Conservation (phyloP, 2,888 invertebrate species). For the Raillietiella orientalis region DNA sequence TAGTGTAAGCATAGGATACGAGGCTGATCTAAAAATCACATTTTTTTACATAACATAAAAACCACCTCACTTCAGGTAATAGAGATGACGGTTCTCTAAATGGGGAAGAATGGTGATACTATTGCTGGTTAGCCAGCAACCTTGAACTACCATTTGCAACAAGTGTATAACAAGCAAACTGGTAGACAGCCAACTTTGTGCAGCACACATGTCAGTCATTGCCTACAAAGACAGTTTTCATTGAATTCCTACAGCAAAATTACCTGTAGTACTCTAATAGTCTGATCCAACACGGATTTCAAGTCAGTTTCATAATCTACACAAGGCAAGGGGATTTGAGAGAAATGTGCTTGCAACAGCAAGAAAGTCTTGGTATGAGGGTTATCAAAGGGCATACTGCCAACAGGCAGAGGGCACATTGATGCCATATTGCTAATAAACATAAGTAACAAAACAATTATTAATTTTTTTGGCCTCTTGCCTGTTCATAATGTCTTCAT, state of each 20-base stretch:
- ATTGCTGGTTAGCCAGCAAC: slow-evolving; percentile 32
- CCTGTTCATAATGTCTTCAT: slow-evolving; percentile 79
- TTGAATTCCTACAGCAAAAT: too few relatives aligned
- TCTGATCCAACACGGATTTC: slow-evolving; percentile 85
- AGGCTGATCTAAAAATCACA: not conserved
- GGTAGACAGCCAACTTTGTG: slow-evolving; percentile 58
- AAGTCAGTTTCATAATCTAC: slow-evolving; percentile 85
- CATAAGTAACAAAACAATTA: slow-evolving; percentile 3
- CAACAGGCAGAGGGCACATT: slow-evolving; percentile 33
- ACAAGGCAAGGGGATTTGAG: slow-evolving; percentile 44
- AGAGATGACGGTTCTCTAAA: not conserved
- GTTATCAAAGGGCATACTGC: slow-evolving; percentile 43
- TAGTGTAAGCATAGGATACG: too few relatives aligned
- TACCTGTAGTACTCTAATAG: slow-evolving; percentile 71
- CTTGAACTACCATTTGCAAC: slow-evolving; percentile 73
- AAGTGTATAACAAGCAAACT: slow-evolving; percentile 32
- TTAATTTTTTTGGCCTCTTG: slow-evolving; percentile 12
- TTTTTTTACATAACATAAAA: not conserved
- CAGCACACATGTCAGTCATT: slow-evolving; percentile 75
- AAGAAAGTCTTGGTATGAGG: slow-evolving; percentile 80
- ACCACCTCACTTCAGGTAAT: slow-evolving; percentile 1
- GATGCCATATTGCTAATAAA: slow-evolving; percentile 39
- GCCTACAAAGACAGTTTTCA: slow-evolving; percentile 41
- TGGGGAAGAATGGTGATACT: slow-evolving; percentile 7
- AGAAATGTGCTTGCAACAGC: slow-evolving; percentile 73